Base-by-base conservation (phyloP, 2,113 vertebrate species). In the Cygnus buccinator region DNA sequence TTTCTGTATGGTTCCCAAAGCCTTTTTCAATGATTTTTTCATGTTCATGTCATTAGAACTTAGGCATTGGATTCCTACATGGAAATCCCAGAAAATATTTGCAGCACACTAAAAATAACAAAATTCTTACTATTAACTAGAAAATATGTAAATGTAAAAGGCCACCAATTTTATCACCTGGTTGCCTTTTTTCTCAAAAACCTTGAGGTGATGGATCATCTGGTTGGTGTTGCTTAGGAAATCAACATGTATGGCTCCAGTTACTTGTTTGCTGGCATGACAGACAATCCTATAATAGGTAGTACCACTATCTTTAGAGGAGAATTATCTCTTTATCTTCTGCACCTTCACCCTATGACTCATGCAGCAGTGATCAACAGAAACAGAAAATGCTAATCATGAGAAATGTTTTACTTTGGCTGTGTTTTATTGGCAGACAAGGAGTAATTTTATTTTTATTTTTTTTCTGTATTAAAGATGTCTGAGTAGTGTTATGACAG, bases 211-310 rank as follows among this genome's bases (percentile, higher is more conserved):
- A 20, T 89, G 35, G 11, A 8, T 68, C 21, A 50, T 58, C 9
- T 77, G 8, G 82, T 79, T n/a, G 23, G 4, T 43, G 11, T 67
- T 4, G 3, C 11, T 50, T 33, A 62, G 55, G 52, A 84, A 29
- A 2, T 26, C 19, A 31, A 41, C 10, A 14, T 0, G 0, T 0
- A 0, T 1, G 10, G 29, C 43, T 81, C 55, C 19, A 33, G 37
- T 74, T 88, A 59, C 44, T 26, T 44, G 3, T 46, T 81, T 73
- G 18, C 58, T 76, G 63, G 58, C 43, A 11, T 83, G 31, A 28
- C 50, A 77, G 58, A 13, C 31, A 73, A 44, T 75, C 48, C 44
- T 66, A 0, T 23, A 48, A 62, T 35, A 84, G 33, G 54, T 41
- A 23, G 28, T 63, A 48, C 22, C 23, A 8, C 35, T 68, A 3